These are phyloP conservation scores for Engystomops pustulosus DNA, from an alignment of 2,113 vertebrate genomes.

Conservation along the genomic window DNA sequence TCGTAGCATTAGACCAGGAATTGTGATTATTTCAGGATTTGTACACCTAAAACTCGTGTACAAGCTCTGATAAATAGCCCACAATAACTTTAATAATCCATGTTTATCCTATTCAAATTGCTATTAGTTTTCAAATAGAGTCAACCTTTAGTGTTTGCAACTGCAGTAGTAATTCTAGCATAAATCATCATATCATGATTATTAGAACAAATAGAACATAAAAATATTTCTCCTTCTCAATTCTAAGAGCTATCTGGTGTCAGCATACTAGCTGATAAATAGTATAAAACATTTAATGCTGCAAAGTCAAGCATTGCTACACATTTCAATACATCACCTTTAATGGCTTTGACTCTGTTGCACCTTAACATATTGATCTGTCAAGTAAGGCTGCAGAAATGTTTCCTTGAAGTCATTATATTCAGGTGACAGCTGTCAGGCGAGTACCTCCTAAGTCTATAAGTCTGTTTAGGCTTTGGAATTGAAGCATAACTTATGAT, in stretches of 20 bases:
- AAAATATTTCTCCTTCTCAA: not conserved
- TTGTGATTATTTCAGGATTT: no score
- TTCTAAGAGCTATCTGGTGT: no score
- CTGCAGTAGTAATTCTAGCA: no score
- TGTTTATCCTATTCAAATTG: no score
- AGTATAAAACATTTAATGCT: not conserved
- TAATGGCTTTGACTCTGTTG: not conserved
- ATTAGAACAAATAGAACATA: not conserved
- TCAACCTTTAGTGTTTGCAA: no score
- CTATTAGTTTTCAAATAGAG: no score
- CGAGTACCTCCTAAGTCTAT: not conserved
- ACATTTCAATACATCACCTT: not conserved
- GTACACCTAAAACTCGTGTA: no score
- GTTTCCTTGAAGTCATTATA: not conserved
- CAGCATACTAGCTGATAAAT: not conserved
- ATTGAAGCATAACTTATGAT: not conserved
- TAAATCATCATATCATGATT: not conserved
- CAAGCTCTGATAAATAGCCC: no score
- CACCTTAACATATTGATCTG: not conserved
- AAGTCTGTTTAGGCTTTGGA: not conserved
- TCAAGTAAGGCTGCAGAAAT: not conserved
- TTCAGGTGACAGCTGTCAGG: not conserved
- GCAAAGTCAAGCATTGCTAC: not conserved
- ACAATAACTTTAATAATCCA: no score
- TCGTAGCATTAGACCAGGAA: no score